phyloP scores from a whole-genome alignment of 2,797 vertebrate genomes.

The Borostomias antarcticus region DNA sequence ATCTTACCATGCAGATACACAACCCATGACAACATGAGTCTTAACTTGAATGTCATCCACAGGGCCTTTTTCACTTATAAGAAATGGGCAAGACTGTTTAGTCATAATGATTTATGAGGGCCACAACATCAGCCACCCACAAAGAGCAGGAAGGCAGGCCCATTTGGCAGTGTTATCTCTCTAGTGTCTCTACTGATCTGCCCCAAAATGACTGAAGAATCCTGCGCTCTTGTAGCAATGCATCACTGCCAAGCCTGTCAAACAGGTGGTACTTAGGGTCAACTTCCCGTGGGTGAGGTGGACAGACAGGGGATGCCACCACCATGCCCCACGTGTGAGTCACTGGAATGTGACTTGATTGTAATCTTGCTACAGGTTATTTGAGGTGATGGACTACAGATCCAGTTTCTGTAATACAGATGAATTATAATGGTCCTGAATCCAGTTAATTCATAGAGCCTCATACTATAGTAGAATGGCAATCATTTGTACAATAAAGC shows the following conservation, averaged over 20 bases:
- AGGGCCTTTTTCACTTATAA: slow-evolving; percentile 6
- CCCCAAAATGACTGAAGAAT: background rate
- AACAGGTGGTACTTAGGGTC: slow-evolving; percentile 11
- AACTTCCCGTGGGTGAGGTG: slow-evolving; percentile 7
- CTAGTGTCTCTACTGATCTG: background rate
- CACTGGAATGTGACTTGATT: too few species aligned
- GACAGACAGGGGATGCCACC: background rate
- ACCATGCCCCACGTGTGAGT: too few species aligned
- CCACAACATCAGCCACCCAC: background rate
- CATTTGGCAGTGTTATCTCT: background rate
- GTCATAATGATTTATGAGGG: slow-evolving; percentile 31
- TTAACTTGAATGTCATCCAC: background rate
- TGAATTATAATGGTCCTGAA: too few species aligned
- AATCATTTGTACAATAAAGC: too few species aligned
- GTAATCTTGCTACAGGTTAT: too few species aligned
- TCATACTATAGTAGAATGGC: too few species aligned
- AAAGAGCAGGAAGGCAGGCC: slow-evolving; percentile 23
- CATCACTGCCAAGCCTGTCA: slow-evolving; percentile 8
- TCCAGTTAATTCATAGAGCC: too few species aligned
- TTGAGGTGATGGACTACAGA: too few species aligned
- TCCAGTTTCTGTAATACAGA: too few species aligned
- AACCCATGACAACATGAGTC: too few species aligned
- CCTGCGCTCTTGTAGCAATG: slow-evolving; percentile 7
- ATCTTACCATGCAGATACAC: background rate
- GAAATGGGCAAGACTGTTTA: slow-evolving; percentile 1